Base-by-base conservation (phyloP, 2,797 vertebrate species). In the Dipus sagitta region DNA sequence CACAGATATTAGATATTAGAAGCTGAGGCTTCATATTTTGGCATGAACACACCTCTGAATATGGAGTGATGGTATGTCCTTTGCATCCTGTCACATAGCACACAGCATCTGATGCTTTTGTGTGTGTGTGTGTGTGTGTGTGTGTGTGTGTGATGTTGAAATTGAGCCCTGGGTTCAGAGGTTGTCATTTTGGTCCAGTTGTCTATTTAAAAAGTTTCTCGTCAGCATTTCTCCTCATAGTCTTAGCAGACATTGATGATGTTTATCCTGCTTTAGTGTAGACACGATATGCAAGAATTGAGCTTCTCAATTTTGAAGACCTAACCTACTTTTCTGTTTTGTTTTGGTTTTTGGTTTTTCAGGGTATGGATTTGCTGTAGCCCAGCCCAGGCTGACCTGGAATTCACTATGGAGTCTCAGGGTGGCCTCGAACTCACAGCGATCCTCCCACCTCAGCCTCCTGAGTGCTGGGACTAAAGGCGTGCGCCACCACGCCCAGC, bases 1-100 rank as follows among this genome's bases (percentile, higher is more conserved):
- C n/a, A n/a, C n/a, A n/a, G n/a, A n/a, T n/a, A n/a, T n/a, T n/a
- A n/a, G n/a, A n/a, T n/a, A n/a, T n/a, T n/a, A n/a, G n/a, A n/a
- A 92, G 68, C 71, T 84, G 17, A 88, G 60, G 47, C 24, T 80
- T 90, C 86, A 87, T 86, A 38, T 96, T 95, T 82, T 72, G 30
- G 62, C 30, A 15, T 75, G 64, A 90, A 88, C 86, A 70, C 42
- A 14, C 38, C 24, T 83, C 81, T 65, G 7, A n/a, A 20, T 54
- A 67, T 89, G 4, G 9, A n/a, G 20, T 28, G 77, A 1, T 14
- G 42, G 2, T 42, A 15, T 92, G 91, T 93, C 65, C 71, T n/a
- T n/a, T 76, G 8, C 20, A 79, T 47, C 81, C 28, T 10, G 38
- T 89, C 28, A 58, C 3, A 28, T 65, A 13, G 8, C 26, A 17